Evolutionary conservation across 2,888 invertebrate genomes (phyloP).

Genomic region (Cerastoderma edule): DNA sequence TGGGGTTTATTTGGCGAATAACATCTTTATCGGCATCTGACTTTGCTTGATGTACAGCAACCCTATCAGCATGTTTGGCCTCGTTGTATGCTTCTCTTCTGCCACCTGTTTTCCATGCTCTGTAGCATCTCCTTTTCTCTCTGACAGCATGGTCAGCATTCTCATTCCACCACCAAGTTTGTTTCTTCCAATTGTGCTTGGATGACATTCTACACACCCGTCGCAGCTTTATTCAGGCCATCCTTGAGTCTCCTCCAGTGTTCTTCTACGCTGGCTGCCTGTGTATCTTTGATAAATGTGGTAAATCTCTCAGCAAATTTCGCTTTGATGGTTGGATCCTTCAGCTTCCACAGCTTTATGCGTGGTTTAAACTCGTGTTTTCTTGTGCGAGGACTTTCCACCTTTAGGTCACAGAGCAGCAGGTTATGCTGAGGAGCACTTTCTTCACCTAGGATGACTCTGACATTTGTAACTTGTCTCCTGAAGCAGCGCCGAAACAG

Average conservation of each 20-base stretch:
- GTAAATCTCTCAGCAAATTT: slow-evolving; percentile 3
- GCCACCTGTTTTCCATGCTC: slow-evolving; percentile 1
- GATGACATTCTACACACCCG: not conserved
- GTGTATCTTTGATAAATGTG: not conserved
- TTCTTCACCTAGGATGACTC: slow-evolving; percentile 2
- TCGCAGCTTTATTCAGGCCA: not conserved
- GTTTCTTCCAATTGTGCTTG: too few relatives aligned
- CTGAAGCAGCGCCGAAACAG: too few relatives aligned
- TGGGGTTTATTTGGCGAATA: slow-evolving; percentile 6
- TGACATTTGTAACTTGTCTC: slow-evolving; percentile 7
- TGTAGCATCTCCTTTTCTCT: slow-evolving; percentile 6
- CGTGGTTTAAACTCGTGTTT: not conserved
- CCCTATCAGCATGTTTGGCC: not conserved
- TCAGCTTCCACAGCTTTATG: slow-evolving; percentile 18
- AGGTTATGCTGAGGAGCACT: not conserved
- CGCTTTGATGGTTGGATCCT: slow-evolving; percentile 14
- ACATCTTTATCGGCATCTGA: not conserved
- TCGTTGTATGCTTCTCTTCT: slow-evolving; percentile 1
- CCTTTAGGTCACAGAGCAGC: not conserved
- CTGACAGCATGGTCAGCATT: not conserved
- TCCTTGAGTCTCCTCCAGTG: slow-evolving; percentile 8
- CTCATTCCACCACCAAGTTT: slow-evolving; percentile 24
- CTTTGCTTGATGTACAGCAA: not conserved
- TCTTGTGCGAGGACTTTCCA: not conserved
- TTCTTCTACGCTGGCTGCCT: slow-evolving; percentile 2